Evolutionary conservation across 2,888 invertebrate genomes (phyloP).

Genomic region (Apodemia zela): DNA sequence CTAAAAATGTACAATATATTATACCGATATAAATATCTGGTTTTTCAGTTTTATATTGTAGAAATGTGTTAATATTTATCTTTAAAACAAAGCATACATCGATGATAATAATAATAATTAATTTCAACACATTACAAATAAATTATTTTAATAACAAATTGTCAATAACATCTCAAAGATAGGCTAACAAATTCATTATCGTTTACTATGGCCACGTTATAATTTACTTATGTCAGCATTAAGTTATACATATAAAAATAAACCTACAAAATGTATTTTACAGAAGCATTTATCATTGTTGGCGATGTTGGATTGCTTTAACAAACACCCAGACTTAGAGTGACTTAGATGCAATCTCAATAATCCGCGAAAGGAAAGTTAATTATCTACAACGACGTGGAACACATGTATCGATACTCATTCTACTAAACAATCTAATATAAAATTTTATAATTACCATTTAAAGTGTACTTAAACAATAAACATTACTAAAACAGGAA

Average conservation of each 20-base stretch:
- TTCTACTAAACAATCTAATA: slow-evolving; percentile 12
- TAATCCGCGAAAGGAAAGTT: background rate
- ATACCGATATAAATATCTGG: background rate
- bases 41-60: slow-evolving; percentile 1
- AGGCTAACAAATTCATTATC: slow-evolving; percentile 15
- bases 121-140: slow-evolving; percentile 15
- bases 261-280: slow-evolving; percentile 8
- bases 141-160: slow-evolving; percentile 13
- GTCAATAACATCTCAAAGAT: slow-evolving; percentile 14
- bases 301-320: background rate
- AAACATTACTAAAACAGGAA: slow-evolving; percentile 10
- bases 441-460: slow-evolving; percentile 5
- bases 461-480: slow-evolving; percentile 7
- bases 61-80: slow-evolving; percentile 6
- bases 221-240: slow-evolving; percentile 6
- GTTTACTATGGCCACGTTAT: slow-evolving; percentile 16
- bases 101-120: background rate
- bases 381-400: slow-evolving; percentile 9
- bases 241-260: slow-evolving; percentile 11
- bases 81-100: slow-evolving; percentile 13
- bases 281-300: background rate
- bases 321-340: background rate
- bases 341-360: background rate
- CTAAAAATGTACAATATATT: slow-evolving; percentile 4
- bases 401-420: slow-evolving; percentile 5